Evolutionary conservation across 2,113 vertebrate genomes (phyloP).

Genomic region (Oreochromis spilurus): DNA sequence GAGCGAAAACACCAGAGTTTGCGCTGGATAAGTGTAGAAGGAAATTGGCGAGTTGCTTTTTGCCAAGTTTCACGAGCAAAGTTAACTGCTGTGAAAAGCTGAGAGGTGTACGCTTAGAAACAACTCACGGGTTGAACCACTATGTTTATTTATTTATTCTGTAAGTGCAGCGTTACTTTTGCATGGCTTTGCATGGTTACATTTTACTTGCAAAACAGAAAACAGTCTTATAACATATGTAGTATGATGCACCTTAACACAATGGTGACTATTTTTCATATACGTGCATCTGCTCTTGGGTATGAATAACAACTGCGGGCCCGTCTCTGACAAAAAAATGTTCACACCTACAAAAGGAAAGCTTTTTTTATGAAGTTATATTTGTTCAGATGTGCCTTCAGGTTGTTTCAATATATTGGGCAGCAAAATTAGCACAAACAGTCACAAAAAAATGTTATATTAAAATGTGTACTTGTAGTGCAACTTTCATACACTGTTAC

Average conservation of each 20-base stretch:
- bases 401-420: not conserved
- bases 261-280: not conserved
- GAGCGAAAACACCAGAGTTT: conserved; percentile 5
- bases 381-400: not conserved
- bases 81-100: not conserved
- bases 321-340: not conserved
- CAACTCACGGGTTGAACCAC: not conserved
- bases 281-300: not conserved
- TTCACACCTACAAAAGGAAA: not conserved
- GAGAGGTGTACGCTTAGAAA: not conserved
- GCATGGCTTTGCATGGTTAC: not conserved
- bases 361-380: not conserved
- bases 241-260: not conserved
- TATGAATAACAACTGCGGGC: not conserved
- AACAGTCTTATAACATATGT: not conserved
- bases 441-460: not conserved
- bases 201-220: not conserved
- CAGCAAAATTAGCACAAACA: not conserved
- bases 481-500: not conserved
- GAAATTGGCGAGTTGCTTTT: not conserved
- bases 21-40: not conserved
- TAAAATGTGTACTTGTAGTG: not conserved
- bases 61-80: not conserved
- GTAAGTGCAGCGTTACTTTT: not conserved
- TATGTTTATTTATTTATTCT: not conserved